Percentiles rank a stretch among this genome's conserved stretches.
These are phyloP conservation scores for Ameiurus melas DNA, from an alignment of 2,113 vertebrate species.

Conservation along the genomic window DNA sequence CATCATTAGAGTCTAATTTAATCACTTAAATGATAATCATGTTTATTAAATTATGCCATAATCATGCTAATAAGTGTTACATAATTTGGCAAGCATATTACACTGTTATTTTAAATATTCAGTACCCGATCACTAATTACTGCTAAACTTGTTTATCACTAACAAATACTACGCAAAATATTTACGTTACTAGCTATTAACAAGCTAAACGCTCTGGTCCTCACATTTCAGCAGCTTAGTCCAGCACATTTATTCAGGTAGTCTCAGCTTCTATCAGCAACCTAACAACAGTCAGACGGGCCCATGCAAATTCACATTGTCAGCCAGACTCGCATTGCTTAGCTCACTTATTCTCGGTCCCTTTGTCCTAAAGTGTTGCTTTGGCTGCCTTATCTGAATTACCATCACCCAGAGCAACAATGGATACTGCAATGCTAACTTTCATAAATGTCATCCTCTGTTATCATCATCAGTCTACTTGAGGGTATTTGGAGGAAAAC, in stretches of 20 bases:
- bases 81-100: background rate
- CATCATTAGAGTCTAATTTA: background rate
- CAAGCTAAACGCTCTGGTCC: background rate
- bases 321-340: background rate
- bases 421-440: conserved; percentile 25
- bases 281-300: conserved; percentile 12
- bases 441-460: conserved; percentile 22
- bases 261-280: conserved; percentile 18
- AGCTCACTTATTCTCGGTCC: background rate
- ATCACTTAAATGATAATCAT: background rate
- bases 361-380: conserved; percentile 7
- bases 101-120: background rate
- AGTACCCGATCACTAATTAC: background rate
- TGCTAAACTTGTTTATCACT: background rate
- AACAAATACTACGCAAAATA: background rate
- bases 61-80: background rate
- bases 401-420: conserved; percentile 9
- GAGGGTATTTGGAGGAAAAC: background rate
- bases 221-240: background rate
- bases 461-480: background rate
- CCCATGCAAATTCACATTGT: conserved; percentile 18
- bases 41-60: background rate
- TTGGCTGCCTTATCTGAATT: conserved; percentile 1
- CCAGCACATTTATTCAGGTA: background rate
- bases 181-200: background rate